These are phyloP conservation scores for Anser cygnoides DNA, from an alignment of 2,113 vertebrate species.

Conservation along the genomic window DNA sequence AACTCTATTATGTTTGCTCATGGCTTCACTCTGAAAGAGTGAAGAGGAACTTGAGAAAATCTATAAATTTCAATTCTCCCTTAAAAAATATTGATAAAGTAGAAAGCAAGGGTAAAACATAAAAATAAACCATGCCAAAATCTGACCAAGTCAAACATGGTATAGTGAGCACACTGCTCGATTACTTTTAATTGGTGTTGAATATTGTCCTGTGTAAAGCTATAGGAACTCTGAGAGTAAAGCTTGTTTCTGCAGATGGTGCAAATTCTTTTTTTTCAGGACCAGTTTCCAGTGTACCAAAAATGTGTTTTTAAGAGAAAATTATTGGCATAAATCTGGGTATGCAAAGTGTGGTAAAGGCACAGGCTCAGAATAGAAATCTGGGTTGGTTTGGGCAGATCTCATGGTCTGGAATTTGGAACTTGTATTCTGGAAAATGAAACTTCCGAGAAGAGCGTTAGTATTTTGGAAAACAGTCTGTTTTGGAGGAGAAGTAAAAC, in stretches of 20 bases:
- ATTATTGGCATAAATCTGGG: background rate
- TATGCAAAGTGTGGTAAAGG: background rate
- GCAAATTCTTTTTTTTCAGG: background rate
- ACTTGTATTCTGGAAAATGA: conserved; percentile 19
- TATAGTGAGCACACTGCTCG: background rate
- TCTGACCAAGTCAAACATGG: background rate
- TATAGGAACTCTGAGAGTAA: background rate
- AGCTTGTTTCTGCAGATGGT: background rate
- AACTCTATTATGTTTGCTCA: background rate
- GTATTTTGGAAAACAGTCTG: conserved; percentile 5
- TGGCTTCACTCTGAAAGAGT: background rate
- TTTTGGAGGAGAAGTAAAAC: background rate
- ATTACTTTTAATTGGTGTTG: background rate
- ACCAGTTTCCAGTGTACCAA: background rate
- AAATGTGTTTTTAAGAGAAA: background rate
- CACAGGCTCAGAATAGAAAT: background rate
- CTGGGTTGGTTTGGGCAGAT: background rate
- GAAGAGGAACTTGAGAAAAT: background rate
- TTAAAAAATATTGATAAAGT: background rate
- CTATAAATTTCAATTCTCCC: background rate
- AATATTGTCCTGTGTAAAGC: background rate
- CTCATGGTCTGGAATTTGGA: background rate
- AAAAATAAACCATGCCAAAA: background rate
- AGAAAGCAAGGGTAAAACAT: background rate
- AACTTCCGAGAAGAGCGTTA: background rate